Base-by-base conservation (phyloP, 2,113 vertebrate genomes). In the Pyrgilauda ruficollis region DNA sequence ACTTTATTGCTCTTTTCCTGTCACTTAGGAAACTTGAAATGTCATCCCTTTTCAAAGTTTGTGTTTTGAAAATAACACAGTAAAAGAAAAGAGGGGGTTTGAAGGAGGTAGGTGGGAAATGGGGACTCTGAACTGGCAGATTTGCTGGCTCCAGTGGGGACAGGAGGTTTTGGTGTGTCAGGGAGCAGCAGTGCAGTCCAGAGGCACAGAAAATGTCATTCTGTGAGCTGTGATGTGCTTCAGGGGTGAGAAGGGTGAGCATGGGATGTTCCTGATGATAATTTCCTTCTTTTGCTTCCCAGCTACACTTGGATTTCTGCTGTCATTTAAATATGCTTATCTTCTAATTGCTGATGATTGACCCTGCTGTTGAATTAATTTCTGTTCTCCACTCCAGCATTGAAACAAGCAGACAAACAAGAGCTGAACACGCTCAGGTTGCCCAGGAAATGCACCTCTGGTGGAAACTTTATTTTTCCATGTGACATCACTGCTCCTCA, bases 401-500 rank as follows among this genome's bases (percentile, higher is more conserved):
- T 79, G 73, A 16, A 66, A 39, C 0, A 53, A 93, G 87, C 31
- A 87, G 81, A 21, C 70, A 83, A 50, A 85, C 22, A 61, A 56
- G 46, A 74, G 91, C n/a, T 50, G n/a, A 92, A 39, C 43, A 4
- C 2, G 7, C 85, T 92, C 91, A 27, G 67, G 20, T 33, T 88
- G 91, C 59, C 52, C 30, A 68, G 87, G 87, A 85, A 85, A 80
- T 86, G 84, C 44, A 72, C 49, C 80, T 61, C 2, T 41, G 21
- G 79, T 94, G 84, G 93, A 96, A 88, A 83, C 84, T 94, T 97
- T 89, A 23, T 87, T 96, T 96, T 92, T 94, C 79, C 52, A 1
- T 84, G 84, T 95, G 95, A 90, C 94, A 83, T 97, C 96, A 94
- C 81, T 43, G 69, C 87, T 91, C 70, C 93, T 96, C 91, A 96